phyloP scores from a whole-genome alignment of 2,888 invertebrate species.

The Parapristionchus giblindavisi region DNA sequence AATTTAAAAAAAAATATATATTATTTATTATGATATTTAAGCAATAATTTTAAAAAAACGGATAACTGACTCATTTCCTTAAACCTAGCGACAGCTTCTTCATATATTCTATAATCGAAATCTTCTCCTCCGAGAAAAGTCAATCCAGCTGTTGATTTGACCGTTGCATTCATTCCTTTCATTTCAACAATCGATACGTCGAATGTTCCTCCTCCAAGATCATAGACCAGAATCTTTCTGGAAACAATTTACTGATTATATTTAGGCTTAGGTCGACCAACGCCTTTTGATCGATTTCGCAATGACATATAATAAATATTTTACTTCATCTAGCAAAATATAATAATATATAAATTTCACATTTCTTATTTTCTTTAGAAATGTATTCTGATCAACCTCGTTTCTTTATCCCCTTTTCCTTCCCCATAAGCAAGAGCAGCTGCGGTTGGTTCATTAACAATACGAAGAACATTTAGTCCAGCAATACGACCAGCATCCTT shows the following conservation, averaged over 20 bases:
- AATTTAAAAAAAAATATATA: background rate
- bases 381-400: too few species aligned
- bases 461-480: conserved; percentile 12
- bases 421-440: conserved; percentile 19
- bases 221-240: conserved; percentile 20
- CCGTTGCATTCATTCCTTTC: conserved; percentile 28
- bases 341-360: background rate
- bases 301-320: too few species aligned
- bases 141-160: conserved; percentile 17
- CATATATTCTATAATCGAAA: conserved; percentile 30
- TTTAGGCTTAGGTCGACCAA: too few species aligned
- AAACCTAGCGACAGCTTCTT: conserved; percentile 14
- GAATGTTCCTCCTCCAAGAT: conserved; percentile 37
- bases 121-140: conserved; percentile 38
- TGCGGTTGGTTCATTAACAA: conserved; percentile 19
- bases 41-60: too few species aligned
- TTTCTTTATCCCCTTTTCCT: too few species aligned
- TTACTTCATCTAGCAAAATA: too few species aligned
- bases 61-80: background rate
- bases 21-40: too few species aligned
- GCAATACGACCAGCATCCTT: conserved; percentile 1
- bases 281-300: too few species aligned
- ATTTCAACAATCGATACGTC: conserved; percentile 36
- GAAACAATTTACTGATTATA: too few species aligned
- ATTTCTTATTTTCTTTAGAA: too few species aligned